These are phyloP conservation scores for Calephelis virginiensis DNA, from an alignment of 1,140 invertebrate species.

Conservation along the genomic window DNA sequence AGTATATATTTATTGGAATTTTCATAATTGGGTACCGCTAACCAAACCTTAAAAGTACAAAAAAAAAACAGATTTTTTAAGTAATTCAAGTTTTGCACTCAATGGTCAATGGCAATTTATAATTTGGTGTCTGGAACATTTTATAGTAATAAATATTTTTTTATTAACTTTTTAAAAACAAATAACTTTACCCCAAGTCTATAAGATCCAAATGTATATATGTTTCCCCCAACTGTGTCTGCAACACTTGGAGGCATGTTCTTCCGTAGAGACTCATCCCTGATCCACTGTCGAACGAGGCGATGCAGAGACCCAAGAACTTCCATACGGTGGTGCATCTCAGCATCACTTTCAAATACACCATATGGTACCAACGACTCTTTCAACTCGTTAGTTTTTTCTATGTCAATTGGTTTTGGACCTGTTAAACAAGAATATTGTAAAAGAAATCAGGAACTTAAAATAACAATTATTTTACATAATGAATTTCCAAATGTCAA, in stretches of 20 bases:
- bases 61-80: too few relatives aligned
- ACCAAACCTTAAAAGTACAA: too few relatives aligned
- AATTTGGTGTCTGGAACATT: too few relatives aligned
- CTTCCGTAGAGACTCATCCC: constrained; percentile 90
- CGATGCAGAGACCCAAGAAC: constrained; percentile 91
- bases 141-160: too few relatives aligned
- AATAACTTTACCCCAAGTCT: constrained; percentile 82
- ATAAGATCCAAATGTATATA: constrained; percentile 99
- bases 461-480: background rate
- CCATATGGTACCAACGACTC: constrained; percentile 91
- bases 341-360: constrained; percentile 94
- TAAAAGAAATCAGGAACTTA: too few relatives aligned
- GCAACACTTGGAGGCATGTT: constrained; percentile 93
- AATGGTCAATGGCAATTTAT: too few relatives aligned
- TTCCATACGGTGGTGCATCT: constrained; percentile 93
- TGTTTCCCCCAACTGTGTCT: constrained; percentile 96
- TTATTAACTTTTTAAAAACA: background rate
- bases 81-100: too few relatives aligned
- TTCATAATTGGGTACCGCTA: too few relatives aligned
- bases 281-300: constrained; percentile 95
- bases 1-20: too few relatives aligned
- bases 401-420: constrained; percentile 91
- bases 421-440: constrained; percentile 44
- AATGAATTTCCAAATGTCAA: background rate
- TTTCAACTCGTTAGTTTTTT: constrained; percentile 90